phyloP scores from a whole-genome alignment of 2,113 vertebrate genomes.

The Trematocara marginatum region DNA sequence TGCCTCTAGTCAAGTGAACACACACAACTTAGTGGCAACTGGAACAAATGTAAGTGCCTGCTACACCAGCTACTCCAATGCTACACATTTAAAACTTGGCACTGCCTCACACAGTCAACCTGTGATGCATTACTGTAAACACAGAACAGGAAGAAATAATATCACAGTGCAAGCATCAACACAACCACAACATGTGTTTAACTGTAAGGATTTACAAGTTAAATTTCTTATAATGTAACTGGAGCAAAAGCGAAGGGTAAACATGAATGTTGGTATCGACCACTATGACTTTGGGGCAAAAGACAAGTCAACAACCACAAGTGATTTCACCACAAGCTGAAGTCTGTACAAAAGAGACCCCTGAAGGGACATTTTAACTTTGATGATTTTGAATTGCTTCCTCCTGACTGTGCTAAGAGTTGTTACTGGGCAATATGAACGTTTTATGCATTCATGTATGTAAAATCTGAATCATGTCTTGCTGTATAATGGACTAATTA shows the following conservation, averaged over 20 bases:
- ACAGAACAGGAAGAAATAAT: neutral
- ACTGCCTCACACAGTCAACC: neutral
- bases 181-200: neutral
- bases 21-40: neutral
- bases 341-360: neutral
- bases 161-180: neutral
- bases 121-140: neutral
- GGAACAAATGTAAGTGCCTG: neutral
- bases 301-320: neutral
- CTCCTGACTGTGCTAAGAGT: neutral
- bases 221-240: neutral
- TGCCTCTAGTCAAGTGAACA: neutral
- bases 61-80: neutral
- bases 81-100: neutral
- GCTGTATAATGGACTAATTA: neutral
- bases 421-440: neutral
- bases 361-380: neutral
- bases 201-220: neutral
- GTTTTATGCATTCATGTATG: neutral
- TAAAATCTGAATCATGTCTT: neutral
- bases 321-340: neutral
- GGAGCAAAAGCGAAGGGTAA: neutral
- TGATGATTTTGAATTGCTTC: neutral
- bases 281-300: neutral
- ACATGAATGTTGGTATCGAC: neutral